Evolutionary conservation across 2,113 vertebrate genomes (phyloP).

Genomic region (Varanus salvator): DNA sequence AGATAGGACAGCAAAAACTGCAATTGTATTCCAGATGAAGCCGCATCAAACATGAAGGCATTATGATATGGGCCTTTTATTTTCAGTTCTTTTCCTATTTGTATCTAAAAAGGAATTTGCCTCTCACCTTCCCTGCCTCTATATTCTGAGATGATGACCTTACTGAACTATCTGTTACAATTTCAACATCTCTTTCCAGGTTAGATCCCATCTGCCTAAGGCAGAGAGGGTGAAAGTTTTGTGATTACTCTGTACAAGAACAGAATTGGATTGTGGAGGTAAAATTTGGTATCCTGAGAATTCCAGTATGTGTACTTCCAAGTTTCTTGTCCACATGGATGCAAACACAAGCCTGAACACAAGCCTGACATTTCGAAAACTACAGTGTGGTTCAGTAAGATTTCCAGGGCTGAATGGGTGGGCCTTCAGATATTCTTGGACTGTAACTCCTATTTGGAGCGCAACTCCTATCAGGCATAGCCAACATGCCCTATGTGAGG

Average conservation of each 20-base stretch:
- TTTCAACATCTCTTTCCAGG: background rate
- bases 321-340: background rate
- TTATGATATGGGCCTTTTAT: background rate
- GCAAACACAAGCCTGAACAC: background rate
- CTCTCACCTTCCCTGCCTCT: background rate
- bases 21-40: background rate
- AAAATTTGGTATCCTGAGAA: background rate
- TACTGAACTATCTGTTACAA: background rate
- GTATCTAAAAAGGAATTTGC: background rate
- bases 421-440: too few relatives aligned
- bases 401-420: background rate
- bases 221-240: background rate
- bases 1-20: background rate
- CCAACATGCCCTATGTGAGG: too few relatives aligned
- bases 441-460: too few relatives aligned
- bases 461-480: too few relatives aligned
- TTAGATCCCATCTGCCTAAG: background rate
- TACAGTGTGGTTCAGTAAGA: background rate
- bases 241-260: background rate
- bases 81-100: background rate
- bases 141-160: background rate
- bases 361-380: background rate
- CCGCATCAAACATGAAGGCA: background rate
- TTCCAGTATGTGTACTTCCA: background rate
- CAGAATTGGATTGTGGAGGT: background rate